Conservation (phyloP, 2,797 vertebrate species). For the Xenopus petersii region DNA sequence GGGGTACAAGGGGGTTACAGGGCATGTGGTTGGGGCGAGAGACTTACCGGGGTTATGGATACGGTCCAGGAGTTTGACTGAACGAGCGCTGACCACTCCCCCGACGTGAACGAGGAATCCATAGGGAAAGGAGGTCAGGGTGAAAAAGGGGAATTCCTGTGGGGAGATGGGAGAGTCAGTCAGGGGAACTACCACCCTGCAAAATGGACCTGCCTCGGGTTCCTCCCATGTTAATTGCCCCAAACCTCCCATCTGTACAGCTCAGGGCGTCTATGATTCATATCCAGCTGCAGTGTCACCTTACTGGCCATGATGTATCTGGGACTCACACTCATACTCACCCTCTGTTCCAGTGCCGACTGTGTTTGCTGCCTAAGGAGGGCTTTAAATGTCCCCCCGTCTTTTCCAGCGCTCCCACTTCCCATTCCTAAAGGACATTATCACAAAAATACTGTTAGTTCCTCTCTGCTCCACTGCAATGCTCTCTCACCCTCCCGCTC, state of each 20-base stretch:
- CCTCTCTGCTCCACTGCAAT: no score
- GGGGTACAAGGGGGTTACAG: neutral
- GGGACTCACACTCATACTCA: constrained; percentile 59
- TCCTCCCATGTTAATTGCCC: no score
- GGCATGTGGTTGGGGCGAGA: neutral
- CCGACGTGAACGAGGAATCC: constrained; percentile 92
- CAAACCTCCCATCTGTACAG: no score
- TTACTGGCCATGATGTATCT: no score
- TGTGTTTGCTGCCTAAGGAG: constrained; percentile 97
- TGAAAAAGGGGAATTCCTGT: constrained; percentile 97
- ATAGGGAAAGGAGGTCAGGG: constrained; percentile 88
- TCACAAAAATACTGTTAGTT: constrained; percentile 51
- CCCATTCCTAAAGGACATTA: constrained; percentile 85
- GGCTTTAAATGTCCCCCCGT: constrained; percentile 91
- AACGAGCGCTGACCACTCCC: constrained; percentile 94
- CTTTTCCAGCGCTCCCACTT: constrained; percentile 93
- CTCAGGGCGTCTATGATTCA: no score
- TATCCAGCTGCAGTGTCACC: no score
- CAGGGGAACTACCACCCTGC: no score
- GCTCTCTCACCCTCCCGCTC: no score
- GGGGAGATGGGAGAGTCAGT: neutral
- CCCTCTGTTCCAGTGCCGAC: constrained; percentile 93
- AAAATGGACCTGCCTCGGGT: no score
- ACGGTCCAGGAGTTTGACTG: constrained; percentile 94
- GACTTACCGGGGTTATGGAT: constrained; percentile 96